Evolutionary conservation across 2,113 vertebrate genomes (phyloP).

Genomic region (Percopsis transmontana): DNA sequence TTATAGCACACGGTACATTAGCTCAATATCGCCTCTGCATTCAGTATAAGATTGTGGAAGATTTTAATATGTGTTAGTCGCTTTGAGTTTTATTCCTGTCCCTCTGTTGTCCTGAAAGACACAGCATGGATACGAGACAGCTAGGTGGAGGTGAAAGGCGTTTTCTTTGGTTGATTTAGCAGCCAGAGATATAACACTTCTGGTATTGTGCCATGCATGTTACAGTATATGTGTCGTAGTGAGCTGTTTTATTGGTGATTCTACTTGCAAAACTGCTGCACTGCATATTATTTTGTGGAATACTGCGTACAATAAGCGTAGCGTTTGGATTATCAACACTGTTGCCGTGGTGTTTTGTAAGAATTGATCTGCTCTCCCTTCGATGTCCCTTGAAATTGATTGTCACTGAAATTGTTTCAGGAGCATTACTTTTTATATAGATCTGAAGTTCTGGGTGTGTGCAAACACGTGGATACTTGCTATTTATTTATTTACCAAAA

Average conservation of each 20-base stretch:
- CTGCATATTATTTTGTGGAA: constrained; percentile 51
- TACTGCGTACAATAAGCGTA: background rate
- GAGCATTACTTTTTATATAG: constrained; percentile 47
- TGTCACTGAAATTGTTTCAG: constrained; percentile 29
- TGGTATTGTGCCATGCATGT: constrained; percentile 53
- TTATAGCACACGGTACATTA: constrained; percentile 23
- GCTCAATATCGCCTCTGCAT: constrained; percentile 31
- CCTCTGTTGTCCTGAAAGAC: constrained; percentile 16
- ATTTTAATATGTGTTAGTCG: background rate
- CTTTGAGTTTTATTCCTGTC: background rate
- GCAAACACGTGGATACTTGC: constrained; percentile 40
- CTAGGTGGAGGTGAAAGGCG: background rate
- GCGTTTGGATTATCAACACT: constrained; percentile 47
- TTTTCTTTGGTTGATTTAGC: constrained; percentile 21
- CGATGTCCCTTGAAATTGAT: constrained; percentile 32
- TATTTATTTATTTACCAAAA: constrained; percentile 48
- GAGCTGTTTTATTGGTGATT: constrained; percentile 44
- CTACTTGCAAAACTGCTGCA: constrained; percentile 36
- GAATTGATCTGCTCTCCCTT: constrained; percentile 45
- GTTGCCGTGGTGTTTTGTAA: constrained; percentile 45
- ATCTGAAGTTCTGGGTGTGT: constrained; percentile 38
- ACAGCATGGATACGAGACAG: constrained; percentile 12
- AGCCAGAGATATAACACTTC: constrained; percentile 42
- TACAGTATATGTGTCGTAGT: constrained; percentile 46
- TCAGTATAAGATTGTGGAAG: background rate